phyloP scores from a whole-genome alignment of 2,888 invertebrate genomes.

The Hipparchia sbordonii region DNA sequence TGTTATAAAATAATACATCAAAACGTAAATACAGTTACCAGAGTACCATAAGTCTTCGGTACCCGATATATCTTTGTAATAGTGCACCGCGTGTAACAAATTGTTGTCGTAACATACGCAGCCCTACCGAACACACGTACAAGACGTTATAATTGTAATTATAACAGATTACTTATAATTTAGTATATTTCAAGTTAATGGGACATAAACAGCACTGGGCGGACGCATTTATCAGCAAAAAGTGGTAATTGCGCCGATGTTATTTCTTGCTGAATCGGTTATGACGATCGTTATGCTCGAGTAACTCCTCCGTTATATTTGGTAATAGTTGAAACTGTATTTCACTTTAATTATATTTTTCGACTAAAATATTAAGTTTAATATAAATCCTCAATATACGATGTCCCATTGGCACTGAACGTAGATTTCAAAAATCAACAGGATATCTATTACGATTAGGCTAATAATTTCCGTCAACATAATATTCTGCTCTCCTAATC shows the following conservation, averaged over 20 bases:
- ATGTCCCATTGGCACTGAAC: no score
- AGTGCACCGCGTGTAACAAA: slow-evolving; percentile 33
- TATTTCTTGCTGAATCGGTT: slow-evolving; percentile 58
- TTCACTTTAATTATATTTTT: slow-evolving; percentile 7
- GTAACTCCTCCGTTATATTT: slow-evolving; percentile 22
- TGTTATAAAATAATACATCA: slow-evolving; percentile 22
- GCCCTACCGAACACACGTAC: slow-evolving; percentile 44
- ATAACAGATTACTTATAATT: slow-evolving; percentile 77
- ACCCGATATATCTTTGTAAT: slow-evolving; percentile 26
- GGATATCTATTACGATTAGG: no score
- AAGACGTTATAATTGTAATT: slow-evolving; percentile 67
- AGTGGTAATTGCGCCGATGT: slow-evolving; percentile 71
- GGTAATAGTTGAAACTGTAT: slow-evolving; percentile 22
- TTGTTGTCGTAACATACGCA: slow-evolving; percentile 32
- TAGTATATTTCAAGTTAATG: slow-evolving; percentile 77
- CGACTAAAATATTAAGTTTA: no score
- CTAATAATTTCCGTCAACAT: no score
- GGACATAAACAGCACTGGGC: slow-evolving; percentile 77
- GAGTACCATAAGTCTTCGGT: slow-evolving; percentile 29
- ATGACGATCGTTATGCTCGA: slow-evolving; percentile 57
- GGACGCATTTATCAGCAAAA: slow-evolving; percentile 77
- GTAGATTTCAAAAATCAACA: no score
- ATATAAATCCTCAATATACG: no score
- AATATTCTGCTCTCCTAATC: no score
- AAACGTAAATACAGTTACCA: slow-evolving; percentile 13